Evolutionary conservation across 2,888 invertebrate genomes (phyloP).

Genomic region (Torymus texanus): DNA sequence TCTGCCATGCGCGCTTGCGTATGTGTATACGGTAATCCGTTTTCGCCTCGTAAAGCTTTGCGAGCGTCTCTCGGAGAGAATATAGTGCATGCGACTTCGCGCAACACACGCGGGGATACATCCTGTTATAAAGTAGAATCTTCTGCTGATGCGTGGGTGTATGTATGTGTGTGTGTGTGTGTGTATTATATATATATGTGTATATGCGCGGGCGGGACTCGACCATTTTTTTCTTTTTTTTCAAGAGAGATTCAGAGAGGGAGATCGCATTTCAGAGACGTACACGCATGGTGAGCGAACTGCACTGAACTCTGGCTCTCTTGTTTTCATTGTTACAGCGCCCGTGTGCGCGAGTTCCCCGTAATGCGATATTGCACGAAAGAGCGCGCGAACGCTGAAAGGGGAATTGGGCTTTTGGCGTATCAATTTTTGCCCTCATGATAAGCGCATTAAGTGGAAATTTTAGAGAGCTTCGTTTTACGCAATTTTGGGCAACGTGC

Average conservation of each 20-base stretch:
- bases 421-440: conserved; percentile 39
- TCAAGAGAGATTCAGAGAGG: background rate
- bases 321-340: too few species aligned
- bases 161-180: too few species aligned
- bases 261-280: conserved; percentile 39
- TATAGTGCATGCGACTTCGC: background rate
- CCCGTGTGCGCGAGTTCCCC: background rate
- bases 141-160: background rate
- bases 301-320: background rate
- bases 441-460: conserved; percentile 30
- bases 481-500: background rate
- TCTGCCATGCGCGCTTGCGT: too few species aligned
- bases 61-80: background rate
- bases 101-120: conserved; percentile 27
- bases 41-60: conserved; percentile 21
- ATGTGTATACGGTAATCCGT: conserved; percentile 26
- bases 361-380: conserved; percentile 16
- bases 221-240: conserved; percentile 13
- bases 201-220: too few species aligned
- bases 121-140: conserved; percentile 47
- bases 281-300: background rate
- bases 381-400: conserved; percentile 6
- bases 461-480: conserved; percentile 21
- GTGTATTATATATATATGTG: too few species aligned
- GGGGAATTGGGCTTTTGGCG: conserved; percentile 30